These are phyloP conservation scores for Temnopleurus reevesii DNA, from an alignment of 53 echinoderm and acorn worm species.

Conservation along the genomic window DNA sequence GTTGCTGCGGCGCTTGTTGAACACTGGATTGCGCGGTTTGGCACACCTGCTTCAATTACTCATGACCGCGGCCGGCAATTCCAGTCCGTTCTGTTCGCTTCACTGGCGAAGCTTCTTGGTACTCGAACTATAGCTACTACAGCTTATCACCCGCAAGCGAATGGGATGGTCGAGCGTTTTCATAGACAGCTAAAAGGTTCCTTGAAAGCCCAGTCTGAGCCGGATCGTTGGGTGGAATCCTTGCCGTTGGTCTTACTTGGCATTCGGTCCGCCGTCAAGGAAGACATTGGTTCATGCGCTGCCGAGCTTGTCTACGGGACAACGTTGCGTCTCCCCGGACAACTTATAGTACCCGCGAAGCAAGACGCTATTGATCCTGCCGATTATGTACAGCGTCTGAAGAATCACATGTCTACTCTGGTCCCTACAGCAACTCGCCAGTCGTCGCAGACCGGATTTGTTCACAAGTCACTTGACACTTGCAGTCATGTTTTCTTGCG, in stretches of 20 bases:
- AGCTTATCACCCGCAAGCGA: slow-evolving; percentile 64
- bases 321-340: not conserved
- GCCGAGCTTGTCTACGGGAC: not conserved
- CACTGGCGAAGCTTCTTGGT: slow-evolving; percentile 42
- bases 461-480: not conserved
- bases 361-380: not conserved
- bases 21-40: slow-evolving; percentile 59
- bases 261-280: not conserved
- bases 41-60: slow-evolving; percentile 52
- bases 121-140: slow-evolving; percentile 58
- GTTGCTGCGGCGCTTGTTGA: slow-evolving; percentile 61
- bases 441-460: not conserved
- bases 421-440: not conserved
- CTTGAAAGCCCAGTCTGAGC: not conserved
- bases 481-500: not conserved
- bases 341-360: not conserved
- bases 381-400: not conserved
- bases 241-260: not conserved
- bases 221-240: not conserved
- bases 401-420: not conserved
- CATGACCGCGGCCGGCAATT: slow-evolving; percentile 70
- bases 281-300: not conserved
- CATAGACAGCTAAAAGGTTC: not conserved
- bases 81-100: slow-evolving; percentile 63
- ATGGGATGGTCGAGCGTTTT: slow-evolving; percentile 65